Base-by-base conservation (phyloP, 2,797 vertebrate species). In the Gymnopithys bicolor region DNA sequence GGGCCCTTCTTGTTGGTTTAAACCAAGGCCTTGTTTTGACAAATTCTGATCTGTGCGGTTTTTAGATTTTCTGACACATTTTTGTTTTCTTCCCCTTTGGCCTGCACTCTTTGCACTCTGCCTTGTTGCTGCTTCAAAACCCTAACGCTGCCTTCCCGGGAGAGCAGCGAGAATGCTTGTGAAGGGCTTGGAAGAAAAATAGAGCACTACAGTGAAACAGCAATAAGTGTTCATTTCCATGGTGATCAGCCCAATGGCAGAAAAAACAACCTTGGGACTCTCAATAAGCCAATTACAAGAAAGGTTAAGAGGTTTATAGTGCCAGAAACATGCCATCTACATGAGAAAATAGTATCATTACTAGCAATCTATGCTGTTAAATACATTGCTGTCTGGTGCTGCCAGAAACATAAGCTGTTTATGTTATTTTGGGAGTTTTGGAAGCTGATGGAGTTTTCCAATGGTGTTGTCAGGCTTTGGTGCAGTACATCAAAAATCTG, bases 21-120 rank as follows among this genome's bases (percentile, higher is more conserved):
- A 98, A 98, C 97, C 98, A 97, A 98, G 98, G 98, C 98, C 98
- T 98, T 99, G 98, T 99, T 99, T 98, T 98, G 99, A 99, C 99
- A 99, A 98, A 98, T 99, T 98, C 98, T 98, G 98, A 98, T 99
- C 97, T 98, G 97, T 97, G 98, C 71, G 22, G 84, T 97, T 99
- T 98, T 98, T 98, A 98, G 98, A 98, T 98, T 97, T 97, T 97
- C 97, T 97, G 98, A 97, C 98, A 97, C 98, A 82, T 98, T 98
- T 98, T 98, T 97, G 97, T 97, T 98, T 98, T 97, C 96, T 91
- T 97, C 97, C 97, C 98, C 97, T 98, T 98, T 98, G 98, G 98
- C 98, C 98, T 98, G 97, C 90, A 83, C 98, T 98, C 97, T 98
- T 97, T 98, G 98, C 98, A 94, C 95, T 96, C 96, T 97, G 97